These are phyloP conservation scores for Bambusicola thoracicus DNA, from an alignment of 2,113 vertebrate genomes.

Conservation along the genomic window DNA sequence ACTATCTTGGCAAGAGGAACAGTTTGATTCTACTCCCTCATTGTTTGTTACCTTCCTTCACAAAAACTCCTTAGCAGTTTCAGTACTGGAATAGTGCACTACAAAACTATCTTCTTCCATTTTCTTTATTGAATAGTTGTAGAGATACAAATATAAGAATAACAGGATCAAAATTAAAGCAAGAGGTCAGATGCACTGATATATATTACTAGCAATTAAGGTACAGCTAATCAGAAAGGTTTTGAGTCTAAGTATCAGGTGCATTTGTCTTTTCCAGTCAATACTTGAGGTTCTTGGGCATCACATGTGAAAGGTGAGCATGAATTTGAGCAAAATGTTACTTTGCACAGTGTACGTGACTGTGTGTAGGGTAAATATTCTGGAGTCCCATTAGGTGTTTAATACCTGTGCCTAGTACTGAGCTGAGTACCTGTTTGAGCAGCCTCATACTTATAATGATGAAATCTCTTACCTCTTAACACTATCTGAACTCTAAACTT, in stretches of 20 bases:
- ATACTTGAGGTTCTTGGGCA: neutral
- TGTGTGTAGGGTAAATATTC: neutral
- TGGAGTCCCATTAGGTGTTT: neutral
- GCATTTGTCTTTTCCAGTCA: neutral
- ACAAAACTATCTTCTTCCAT: neutral
- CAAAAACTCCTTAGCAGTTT: neutral
- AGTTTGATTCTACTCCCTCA: neutral
- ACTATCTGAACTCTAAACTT: neutral
- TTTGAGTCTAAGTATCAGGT: neutral
- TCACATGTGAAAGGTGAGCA: neutral
- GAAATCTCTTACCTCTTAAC: neutral
- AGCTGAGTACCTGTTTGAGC: neutral
- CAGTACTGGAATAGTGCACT: neutral
- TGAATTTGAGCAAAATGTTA: neutral
- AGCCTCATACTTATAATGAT: neutral
- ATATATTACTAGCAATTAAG: neutral
- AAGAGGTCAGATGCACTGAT: neutral
- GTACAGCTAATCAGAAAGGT: neutral
- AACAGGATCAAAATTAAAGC: neutral
- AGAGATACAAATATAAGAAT: neutral
- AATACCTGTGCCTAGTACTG: neutral
- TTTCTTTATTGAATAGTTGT: neutral
- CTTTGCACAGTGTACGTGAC: neutral
- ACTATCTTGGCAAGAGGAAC: neutral
- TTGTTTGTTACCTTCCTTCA: neutral